Evolutionary conservation across 2,113 vertebrate genomes (phyloP), one percentile per base, ranked within the genome.

Genomic region (Leucosticte australis): DNA sequence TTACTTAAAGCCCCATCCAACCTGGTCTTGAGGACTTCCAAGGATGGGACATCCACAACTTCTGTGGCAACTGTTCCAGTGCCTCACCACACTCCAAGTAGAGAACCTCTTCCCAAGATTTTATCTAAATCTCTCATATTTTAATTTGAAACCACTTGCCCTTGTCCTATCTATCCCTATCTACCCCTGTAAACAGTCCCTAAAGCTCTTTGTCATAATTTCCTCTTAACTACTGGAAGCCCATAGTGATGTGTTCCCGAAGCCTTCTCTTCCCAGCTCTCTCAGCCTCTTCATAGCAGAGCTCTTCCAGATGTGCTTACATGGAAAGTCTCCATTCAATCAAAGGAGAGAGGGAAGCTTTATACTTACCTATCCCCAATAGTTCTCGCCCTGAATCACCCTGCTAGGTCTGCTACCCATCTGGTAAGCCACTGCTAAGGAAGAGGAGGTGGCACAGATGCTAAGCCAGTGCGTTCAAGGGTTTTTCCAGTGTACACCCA

Each of bases 361-460:
- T 44, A 33, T 24, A 7, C 17, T 70, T 55, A 35, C 19, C 5
- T 69, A 20, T 23, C 15, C 9, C 11, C 0, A 22, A 1, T 2
- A 39, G 9, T 4, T 75, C 59, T 37, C 30, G 1, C 23, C 16
- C 49, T 2, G 3, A 68, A 67, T 55, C 30, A 78, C 13, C 11
- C 16, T 6, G 3, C 6, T 50, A 42, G 23, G 15, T 39, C 37
- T 80, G 47, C 28, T 47, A 49, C 37, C 23, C 13, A 30, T 56
- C 46, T 91, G 50, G 27, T 65, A 80, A 68, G 27, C 27, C 26
- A 74, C 8, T 77, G 15, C 11, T 49, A 19, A 77, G 57, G 20
- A 70, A 27, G 31, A 67, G 23, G 3, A 13, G 2, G 13, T 35
- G 42, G 37, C 50, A 19, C 4, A 19, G 8, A 11, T 27, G 15